Evolutionary conservation across 2,888 invertebrate genomes (phyloP), one percentile per base, ranked within the genome.

Genomic region (Acleris holmiana): DNA sequence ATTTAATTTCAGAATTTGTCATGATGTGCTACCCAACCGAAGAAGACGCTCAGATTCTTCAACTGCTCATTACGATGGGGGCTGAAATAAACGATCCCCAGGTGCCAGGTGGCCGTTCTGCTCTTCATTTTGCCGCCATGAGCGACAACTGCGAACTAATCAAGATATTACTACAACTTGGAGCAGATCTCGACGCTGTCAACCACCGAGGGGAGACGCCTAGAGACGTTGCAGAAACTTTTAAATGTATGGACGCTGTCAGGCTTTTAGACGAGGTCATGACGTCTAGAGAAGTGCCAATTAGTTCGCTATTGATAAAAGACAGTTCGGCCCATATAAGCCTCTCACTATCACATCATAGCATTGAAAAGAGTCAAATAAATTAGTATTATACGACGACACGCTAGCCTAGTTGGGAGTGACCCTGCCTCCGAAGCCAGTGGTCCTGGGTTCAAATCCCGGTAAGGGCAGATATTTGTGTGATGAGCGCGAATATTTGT

Each of bases 61-160:
- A 71, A 13, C 81, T 88, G 15, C 79, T 93, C 4, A 71, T 91
- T 1, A 66, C 76, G 0, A 80, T 88, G 46, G 93, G 89, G 15
- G 88, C 84, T 7, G 19, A 76, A 41, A 74, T 91, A 4, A 85
- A 92, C 58, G 88, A 88, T 61, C 78, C 80, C 1, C 74, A 80
- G 1, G 85, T 83, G 0, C 86, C 89, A 1, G 91, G 89, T 1
- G 83, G 86, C 10, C 83, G 93, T 15, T 93, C 93, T 71, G 86
- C 91, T 0, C 74, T 94, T 46, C 93, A 94, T 73, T 89, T 91
- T 67, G 93, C 91, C 15, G 93, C 93, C 2, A 89, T 93, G 83
- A 87, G 86, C 66, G 86, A 92, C 67, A 91, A 93, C 67, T 77
- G 79, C 47, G 71, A 69, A 2, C 79, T 93, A 1, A 88, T 90